phyloP scores from a whole-genome alignment of 2,888 invertebrate genomes.

The Callyntrura guangdongensis region DNA sequence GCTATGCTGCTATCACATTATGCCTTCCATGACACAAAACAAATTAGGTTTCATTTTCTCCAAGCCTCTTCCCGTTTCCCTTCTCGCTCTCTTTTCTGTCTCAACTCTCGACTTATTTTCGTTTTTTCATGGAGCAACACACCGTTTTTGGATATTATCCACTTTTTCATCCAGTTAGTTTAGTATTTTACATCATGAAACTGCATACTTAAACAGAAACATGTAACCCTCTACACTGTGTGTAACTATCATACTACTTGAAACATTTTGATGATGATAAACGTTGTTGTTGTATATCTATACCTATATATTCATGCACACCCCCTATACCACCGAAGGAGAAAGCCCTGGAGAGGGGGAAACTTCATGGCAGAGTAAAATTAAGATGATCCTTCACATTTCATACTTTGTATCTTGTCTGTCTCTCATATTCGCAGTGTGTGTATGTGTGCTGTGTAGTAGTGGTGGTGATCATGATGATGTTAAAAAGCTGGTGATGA shows the following conservation, averaged over 20 bases:
- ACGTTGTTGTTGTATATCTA: background rate
- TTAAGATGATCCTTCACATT: constrained; percentile 83
- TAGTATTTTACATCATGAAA: constrained; percentile 47
- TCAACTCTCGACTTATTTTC: constrained; percentile 61
- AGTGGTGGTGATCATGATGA: constrained; percentile 53
- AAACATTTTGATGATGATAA: constrained; percentile 6
- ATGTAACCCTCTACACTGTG: background rate
- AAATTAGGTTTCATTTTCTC: constrained; percentile 70
- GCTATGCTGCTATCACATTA: constrained; percentile 57
- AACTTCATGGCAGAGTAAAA: constrained; percentile 81
- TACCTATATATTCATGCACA: background rate
- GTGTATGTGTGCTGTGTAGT: no score
- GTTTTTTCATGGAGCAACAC: constrained; percentile 37
- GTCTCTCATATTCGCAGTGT: constrained; percentile 39
- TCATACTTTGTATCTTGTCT: constrained; percentile 66
- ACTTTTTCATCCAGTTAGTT: constrained; percentile 58
- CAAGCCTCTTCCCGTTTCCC: constrained; percentile 42
- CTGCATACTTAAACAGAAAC: constrained; percentile 40
- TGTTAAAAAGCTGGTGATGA: constrained; percentile 56
- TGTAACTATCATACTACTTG: background rate
- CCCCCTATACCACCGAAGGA: background rate
- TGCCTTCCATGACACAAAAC: constrained; percentile 65
- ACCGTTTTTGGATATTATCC: constrained; percentile 45
- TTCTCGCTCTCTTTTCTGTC: constrained; percentile 38
- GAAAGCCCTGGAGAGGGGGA: constrained; percentile 79